Conservation (phyloP, 2,113 vertebrate genomes). For the Psettodes erumei region DNA sequence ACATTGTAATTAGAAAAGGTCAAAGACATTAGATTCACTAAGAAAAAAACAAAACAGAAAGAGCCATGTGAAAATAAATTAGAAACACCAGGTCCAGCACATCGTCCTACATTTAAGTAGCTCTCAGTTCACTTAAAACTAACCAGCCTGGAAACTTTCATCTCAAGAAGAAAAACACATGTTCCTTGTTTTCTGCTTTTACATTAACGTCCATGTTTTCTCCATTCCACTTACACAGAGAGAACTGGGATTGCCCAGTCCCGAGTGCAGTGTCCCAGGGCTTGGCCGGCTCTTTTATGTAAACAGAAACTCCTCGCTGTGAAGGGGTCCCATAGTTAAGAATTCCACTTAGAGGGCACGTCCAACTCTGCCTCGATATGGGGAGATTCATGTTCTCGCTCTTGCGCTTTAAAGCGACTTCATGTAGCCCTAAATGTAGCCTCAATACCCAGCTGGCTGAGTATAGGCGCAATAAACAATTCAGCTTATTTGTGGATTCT, state of each 20-base stretch:
- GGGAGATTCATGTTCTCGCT: conserved; percentile 70
- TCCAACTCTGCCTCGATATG: conserved; percentile 60
- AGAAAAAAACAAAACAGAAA: conserved; percentile 3
- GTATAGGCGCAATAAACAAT: conserved; percentile 43
- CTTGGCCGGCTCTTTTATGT: conserved; percentile 79
- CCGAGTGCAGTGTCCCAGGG: conserved; percentile 81
- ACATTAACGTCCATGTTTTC: conserved; percentile 78
- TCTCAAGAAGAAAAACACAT: conserved; percentile 62
- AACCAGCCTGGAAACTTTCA: conserved; percentile 67
- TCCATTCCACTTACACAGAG: conserved; percentile 70
- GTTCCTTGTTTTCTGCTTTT: conserved; percentile 67
- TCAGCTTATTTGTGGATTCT: conserved; percentile 23
- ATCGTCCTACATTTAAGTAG: conserved; percentile 41
- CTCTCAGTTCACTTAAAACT: conserved; percentile 48
- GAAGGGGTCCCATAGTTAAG: conserved; percentile 83
- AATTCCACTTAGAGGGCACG: conserved; percentile 82
- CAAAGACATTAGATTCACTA: not conserved
- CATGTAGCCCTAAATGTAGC: conserved; percentile 70
- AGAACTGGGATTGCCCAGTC: conserved; percentile 70
- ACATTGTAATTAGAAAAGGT: not conserved
- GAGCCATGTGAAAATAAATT: not conserved
- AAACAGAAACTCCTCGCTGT: conserved; percentile 83
- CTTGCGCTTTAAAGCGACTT: conserved; percentile 60
- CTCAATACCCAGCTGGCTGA: conserved; percentile 67
- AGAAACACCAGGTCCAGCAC: not conserved